Percentiles rank a stretch among this genome's conserved stretches.
Evolutionary conservation across 1,140 invertebrate species (phyloP).

Genomic region (Brachystomella parvula): DNA sequence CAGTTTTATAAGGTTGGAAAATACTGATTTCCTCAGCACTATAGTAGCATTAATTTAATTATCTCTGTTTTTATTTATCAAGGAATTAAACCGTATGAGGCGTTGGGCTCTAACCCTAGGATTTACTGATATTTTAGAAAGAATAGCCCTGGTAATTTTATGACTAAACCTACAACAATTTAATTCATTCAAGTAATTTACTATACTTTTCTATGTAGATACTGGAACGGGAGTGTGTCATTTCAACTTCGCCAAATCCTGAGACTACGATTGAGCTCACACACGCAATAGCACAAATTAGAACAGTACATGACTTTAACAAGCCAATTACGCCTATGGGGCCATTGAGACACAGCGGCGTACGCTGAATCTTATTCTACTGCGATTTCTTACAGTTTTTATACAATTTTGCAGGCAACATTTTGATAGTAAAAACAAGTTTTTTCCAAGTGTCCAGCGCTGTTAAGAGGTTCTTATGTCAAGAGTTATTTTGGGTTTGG

Average conservation of each 20-base stretch:
- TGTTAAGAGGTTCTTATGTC: background rate
- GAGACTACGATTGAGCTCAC: slow-evolving; percentile 83
- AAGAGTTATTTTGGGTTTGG: background rate
- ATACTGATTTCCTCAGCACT: background rate
- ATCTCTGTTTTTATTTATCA: slow-evolving; percentile 35
- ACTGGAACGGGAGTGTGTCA: slow-evolving; percentile 80
- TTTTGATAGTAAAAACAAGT: background rate
- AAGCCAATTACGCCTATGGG: background rate
- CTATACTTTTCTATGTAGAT: slow-evolving; percentile 44
- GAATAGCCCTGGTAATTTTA: slow-evolving; percentile 44
- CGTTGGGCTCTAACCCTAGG: slow-evolving; percentile 77
- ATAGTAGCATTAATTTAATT: background rate
- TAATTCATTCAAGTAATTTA: background rate
- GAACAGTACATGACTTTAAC: background rate
- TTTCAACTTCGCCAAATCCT: slow-evolving; percentile 68
- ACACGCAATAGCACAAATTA: slow-evolving; percentile 63
- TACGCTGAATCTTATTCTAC: background rate
- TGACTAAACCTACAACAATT: background rate
- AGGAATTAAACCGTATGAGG: slow-evolving; percentile 84
- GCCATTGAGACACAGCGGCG: background rate
- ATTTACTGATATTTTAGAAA: slow-evolving; percentile 47
- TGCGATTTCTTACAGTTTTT: background rate
- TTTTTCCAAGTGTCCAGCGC: background rate
- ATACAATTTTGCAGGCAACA: too few species aligned
- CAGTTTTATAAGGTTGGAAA: slow-evolving; percentile 81